phyloP scores from a whole-genome alignment of 2,113 vertebrate species.

The Eretmochelys imbricata region DNA sequence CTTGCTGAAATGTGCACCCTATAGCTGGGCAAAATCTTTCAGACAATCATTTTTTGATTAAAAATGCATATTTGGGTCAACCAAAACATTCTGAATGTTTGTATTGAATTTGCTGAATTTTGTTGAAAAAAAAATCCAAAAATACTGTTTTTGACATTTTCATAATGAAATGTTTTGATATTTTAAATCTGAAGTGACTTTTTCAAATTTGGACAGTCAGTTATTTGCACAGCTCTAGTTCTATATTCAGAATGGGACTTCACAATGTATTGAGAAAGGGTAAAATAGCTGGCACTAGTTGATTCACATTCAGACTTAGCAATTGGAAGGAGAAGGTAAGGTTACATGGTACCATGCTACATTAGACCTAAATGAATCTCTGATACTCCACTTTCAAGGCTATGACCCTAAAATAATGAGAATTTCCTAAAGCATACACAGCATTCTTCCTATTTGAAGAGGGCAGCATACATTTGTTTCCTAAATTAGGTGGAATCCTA shows the following conservation, averaged over 20 bases:
- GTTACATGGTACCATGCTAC: fast-evolving
- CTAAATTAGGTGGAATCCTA: constrained; percentile 71
- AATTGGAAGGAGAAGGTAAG: background rate
- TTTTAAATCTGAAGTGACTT: too few relatives aligned
- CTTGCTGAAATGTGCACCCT: background rate
- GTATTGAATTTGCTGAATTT: too few relatives aligned
- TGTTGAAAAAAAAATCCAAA: too few relatives aligned
- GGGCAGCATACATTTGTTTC: constrained; percentile 62
- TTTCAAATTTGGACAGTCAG: too few relatives aligned
- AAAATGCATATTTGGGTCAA: too few relatives aligned
- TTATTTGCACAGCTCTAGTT: too few relatives aligned
- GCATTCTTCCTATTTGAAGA: constrained; percentile 21
- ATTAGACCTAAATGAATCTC: background rate
- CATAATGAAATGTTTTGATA: too few relatives aligned
- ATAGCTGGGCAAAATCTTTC: too few relatives aligned
- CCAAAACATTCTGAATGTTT: too few relatives aligned
- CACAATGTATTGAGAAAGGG: background rate
- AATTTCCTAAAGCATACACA: constrained; percentile 47
- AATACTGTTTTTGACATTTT: too few relatives aligned
- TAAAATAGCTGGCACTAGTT: background rate
- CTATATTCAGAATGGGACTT: too few relatives aligned
- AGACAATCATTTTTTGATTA: too few relatives aligned
- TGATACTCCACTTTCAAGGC: constrained; percentile 19
- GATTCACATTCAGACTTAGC: background rate
- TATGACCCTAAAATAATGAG: constrained; percentile 44